These are phyloP conservation scores for Tetranychus truncatus DNA, from an alignment of 2,888 invertebrate species.

Conservation along the genomic window DNA sequence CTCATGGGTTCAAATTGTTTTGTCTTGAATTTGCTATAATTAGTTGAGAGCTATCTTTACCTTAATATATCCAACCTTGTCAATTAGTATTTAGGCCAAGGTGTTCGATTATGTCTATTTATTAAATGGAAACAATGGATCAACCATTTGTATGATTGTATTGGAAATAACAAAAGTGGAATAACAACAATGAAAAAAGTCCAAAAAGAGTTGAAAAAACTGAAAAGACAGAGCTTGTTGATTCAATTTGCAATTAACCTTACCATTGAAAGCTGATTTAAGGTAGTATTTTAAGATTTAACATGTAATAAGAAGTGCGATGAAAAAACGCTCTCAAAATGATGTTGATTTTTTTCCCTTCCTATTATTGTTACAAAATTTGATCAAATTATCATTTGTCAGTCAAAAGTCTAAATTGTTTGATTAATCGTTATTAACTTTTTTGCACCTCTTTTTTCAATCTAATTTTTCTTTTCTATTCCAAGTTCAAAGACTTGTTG, in stretches of 20 bases:
- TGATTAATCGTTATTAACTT: background rate
- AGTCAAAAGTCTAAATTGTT: background rate
- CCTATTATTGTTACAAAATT: no score
- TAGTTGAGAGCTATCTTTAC: background rate
- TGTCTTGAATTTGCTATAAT: background rate
- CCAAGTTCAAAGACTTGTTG: background rate
- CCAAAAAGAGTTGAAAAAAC: background rate
- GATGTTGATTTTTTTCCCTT: no score
- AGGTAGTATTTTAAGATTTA: no score
- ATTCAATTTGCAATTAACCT: background rate
- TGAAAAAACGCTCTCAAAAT: no score
- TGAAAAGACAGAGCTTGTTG: background rate
- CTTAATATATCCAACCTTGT: background rate
- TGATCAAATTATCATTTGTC: background rate
- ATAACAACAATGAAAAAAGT: background rate
- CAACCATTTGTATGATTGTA: background rate
- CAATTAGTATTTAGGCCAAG: background rate
- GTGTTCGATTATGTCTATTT: background rate
- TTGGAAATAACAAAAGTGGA: background rate
- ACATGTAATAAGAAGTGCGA: no score
- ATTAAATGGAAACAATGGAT: background rate
- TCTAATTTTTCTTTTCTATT: no score
- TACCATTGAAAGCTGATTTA: no score
- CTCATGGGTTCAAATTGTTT: background rate
- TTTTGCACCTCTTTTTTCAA: background rate